These are phyloP conservation scores for Sternarchorhynchus goeldii DNA, from an alignment of 2,797 vertebrate species.

Conservation along the genomic window DNA sequence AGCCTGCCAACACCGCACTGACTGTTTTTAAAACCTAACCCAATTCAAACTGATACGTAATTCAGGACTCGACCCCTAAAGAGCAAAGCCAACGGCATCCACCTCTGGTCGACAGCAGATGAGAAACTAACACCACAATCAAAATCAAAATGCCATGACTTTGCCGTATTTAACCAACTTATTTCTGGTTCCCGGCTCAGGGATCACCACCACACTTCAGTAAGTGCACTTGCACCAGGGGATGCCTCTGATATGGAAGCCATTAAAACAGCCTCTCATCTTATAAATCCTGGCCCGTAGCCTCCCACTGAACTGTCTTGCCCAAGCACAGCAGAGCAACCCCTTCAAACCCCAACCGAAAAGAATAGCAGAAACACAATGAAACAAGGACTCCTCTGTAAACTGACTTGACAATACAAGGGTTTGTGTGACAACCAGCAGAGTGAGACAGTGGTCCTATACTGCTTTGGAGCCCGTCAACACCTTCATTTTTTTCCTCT, in stretches of 20 bases:
- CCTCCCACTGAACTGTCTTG: slow-evolving; percentile 14
- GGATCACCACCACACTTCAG: neutral
- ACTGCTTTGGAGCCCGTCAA: too few relatives aligned
- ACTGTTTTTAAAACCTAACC: slow-evolving; percentile 1
- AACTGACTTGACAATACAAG: neutral
- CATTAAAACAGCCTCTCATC: slow-evolving; percentile 27
- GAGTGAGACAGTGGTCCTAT: too few relatives aligned
- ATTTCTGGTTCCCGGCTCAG: slow-evolving; percentile 8
- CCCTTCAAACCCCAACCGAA: neutral
- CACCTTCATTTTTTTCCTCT: too few relatives aligned
- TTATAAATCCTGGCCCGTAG: slow-evolving; percentile 24
- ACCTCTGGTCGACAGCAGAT: too few relatives aligned
- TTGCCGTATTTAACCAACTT: neutral
- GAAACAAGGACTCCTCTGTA: neutral
- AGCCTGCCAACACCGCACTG: neutral
- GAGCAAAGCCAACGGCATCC: too few relatives aligned
- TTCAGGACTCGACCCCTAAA: too few relatives aligned
- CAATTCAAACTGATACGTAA: too few relatives aligned
- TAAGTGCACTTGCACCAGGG: slow-evolving; percentile 16
- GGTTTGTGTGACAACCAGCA: too few relatives aligned
- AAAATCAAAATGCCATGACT: neutral
- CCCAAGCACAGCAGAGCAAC: neutral
- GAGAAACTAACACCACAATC: too few relatives aligned
- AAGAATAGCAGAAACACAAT: slow-evolving; percentile 13
- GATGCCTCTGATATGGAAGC: slow-evolving; percentile 6